Evolutionary conservation across 2,113 vertebrate genomes (phyloP), one percentile per base, ranked within the genome.

Genomic region (Ornithorhynchus anatinus): DNA sequence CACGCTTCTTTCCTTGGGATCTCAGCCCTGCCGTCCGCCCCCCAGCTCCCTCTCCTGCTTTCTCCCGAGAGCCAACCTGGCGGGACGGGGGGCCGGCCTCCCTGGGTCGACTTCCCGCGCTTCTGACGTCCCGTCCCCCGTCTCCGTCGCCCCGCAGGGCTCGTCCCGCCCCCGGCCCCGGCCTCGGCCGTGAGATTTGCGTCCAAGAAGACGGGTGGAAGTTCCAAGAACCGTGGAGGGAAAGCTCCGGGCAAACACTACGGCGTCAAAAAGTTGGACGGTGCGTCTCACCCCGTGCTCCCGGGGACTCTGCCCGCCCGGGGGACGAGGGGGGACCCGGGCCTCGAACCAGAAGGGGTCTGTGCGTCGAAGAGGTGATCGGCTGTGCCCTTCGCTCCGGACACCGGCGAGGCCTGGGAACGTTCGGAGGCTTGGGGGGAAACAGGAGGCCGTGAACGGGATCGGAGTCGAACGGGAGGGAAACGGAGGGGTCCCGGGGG

Each of bases 141-240:
- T 72, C 37, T 64, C 22, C 20, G 61, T 32, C 58, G n/a, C 32
- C 22, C 67, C 58, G 22, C 54, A 82, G 86, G 92, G 66, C 67
- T 91, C 12, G 50, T 54, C 4, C 4, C 92, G 8, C 43, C 33
- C 19, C 86, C 83, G 4, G 61, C 79, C 0, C 59, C 90, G 6
- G 68, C 90, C 25, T 69, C 88, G 42, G 82, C 88, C 0, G 40
- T 93, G 63, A 94, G 97, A 85, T 93, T 85, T 15, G 96, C 97
- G 1, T 97, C 96, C 17, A 99, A 99, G 85, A 99, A 99, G 81
- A 33, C 84, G 0, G 96, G 95, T 4, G 91, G 94, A 13, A 96
- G 93, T 88, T 91, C 92, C 4, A 98, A 95, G 85, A 98, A 99
- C 73, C 15, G 89, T 0, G 97, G 97, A 10, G 95, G 97, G 13